phyloP scores from a whole-genome alignment of 37 sponge, comb jelly and placozoan species.

The Mnemiopsis leidyi region DNA sequence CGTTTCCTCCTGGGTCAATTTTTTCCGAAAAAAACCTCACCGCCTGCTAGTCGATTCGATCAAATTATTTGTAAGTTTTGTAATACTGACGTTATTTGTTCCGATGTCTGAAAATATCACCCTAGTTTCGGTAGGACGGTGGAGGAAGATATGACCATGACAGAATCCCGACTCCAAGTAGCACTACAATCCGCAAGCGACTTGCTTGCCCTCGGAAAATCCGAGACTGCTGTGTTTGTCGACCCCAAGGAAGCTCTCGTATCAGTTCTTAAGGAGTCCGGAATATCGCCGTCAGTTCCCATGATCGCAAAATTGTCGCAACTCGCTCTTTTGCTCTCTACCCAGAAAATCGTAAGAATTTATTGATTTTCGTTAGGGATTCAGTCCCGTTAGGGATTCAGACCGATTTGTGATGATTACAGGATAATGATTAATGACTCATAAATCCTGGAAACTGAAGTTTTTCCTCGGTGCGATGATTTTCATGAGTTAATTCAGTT shows the following conservation, averaged over 20 bases:
- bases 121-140: neutral
- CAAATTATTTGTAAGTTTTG: too few species aligned
- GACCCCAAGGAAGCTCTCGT: conserved; percentile 56
- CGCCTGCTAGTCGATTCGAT: too few species aligned
- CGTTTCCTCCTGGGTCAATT: too few species aligned
- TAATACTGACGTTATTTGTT: too few species aligned
- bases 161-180: conserved; percentile 59
- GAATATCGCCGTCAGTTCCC: conserved; percentile 1
- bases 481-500: too few species aligned
- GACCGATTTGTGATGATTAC: too few species aligned
- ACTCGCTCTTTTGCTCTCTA: conserved; percentile 50
- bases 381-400: too few species aligned
- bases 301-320: conserved; percentile 22
- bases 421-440: too few species aligned
- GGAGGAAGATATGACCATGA: conserved; percentile 60
- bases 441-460: too few species aligned
- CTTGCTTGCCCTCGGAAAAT: neutral
- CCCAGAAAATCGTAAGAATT: conserved; percentile 58
- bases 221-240: neutral
- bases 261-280: conserved; percentile 25
- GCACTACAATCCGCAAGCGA: conserved; percentile 56
- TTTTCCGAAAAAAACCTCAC: too few species aligned
- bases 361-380: too few species aligned
- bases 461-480: too few species aligned
- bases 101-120: neutral